Percentiles rank a stretch among this genome's conserved stretches.
phyloP scores from a whole-genome alignment of 2,888 invertebrate species.

The Disparrhopalites patrizii region DNA sequence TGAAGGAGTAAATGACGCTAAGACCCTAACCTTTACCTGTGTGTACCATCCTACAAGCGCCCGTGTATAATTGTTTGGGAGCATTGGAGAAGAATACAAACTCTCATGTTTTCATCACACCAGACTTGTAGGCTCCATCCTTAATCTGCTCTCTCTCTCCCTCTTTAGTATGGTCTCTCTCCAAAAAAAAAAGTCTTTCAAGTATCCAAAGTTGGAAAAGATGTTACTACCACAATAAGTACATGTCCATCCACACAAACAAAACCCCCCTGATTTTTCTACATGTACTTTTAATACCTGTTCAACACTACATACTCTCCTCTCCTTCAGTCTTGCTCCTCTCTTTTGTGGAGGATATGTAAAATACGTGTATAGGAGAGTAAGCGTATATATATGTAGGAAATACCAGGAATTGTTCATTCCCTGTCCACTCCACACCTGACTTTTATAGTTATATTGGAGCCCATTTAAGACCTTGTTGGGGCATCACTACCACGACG shows the following conservation, averaged over 20 bases:
- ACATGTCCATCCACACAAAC: neutral
- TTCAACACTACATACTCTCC: neutral
- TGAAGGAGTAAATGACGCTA: no score
- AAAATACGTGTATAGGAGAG: no score
- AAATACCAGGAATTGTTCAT: no score
- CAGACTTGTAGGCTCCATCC: constrained; percentile 23
- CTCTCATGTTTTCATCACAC: constrained; percentile 7
- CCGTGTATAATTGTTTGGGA: neutral
- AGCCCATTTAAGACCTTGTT: neutral
- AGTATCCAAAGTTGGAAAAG: neutral
- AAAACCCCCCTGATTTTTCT: neutral
- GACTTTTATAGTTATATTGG: neutral
- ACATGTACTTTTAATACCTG: no score
- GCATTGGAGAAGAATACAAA: constrained; percentile 1
- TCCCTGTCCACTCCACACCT: no score
- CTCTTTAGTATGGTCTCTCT: neutral
- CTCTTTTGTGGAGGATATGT: no score
- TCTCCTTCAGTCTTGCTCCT: neutral
- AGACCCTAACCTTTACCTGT: constrained; percentile 10
- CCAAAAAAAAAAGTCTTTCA: neutral
- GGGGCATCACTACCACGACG: no score
- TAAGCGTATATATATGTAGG: neutral
- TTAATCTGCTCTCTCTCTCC: neutral
- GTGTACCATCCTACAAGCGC: neutral
- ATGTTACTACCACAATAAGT: neutral